These are phyloP conservation scores for Chamaea fasciata DNA, from an alignment of 2,113 vertebrate species.

Conservation along the genomic window DNA sequence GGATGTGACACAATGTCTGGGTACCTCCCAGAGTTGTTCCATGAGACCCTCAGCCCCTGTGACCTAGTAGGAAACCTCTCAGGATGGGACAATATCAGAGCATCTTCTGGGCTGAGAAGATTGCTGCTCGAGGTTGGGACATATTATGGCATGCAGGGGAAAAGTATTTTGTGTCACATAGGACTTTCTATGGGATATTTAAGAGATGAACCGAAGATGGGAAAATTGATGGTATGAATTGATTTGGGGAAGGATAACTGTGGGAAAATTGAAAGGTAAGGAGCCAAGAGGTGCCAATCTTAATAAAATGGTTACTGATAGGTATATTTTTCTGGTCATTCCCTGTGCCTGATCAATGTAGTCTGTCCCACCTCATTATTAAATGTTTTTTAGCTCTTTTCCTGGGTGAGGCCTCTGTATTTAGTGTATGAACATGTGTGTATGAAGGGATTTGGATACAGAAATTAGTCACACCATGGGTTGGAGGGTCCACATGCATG, in stretches of 20 bases:
- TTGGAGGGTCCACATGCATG: not conserved
- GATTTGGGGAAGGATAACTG: not conserved
- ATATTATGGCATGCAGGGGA: too few species aligned
- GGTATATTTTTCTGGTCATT: not conserved
- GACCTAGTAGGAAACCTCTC: not conserved
- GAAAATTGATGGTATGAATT: not conserved
- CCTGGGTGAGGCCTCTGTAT: not conserved
- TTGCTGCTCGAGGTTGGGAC: not conserved
- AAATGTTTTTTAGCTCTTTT: not conserved
- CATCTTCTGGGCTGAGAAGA: not conserved
- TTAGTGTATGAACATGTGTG: accelerated
- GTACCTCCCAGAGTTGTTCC: not conserved
- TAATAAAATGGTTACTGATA: not conserved
- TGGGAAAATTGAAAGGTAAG: not conserved
- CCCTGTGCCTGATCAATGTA: not conserved
- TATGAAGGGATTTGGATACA: not conserved
- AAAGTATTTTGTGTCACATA: not conserved
- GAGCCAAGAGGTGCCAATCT: not conserved
- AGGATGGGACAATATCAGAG: not conserved
- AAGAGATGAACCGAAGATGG: not conserved
- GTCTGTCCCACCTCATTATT: not conserved
- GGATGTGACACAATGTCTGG: not conserved
- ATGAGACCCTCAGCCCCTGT: accelerated
- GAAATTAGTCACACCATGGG: not conserved
- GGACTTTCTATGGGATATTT: not conserved